Conservation (phyloP, 2,113 vertebrate genomes). For the Gobio gobio region DNA sequence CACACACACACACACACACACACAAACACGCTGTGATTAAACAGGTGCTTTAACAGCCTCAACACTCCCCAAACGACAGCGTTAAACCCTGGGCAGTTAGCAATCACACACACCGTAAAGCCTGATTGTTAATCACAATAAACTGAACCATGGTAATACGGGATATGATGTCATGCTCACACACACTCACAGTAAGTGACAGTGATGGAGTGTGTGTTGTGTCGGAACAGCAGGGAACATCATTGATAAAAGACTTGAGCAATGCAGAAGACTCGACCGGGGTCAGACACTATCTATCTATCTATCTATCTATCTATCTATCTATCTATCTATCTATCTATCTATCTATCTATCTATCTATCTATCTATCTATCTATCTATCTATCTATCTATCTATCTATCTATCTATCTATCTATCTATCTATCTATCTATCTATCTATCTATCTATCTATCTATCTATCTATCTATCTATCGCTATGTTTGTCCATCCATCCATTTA, state of each 20-base stretch:
- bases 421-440: not conserved
- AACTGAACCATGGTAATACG: not conserved
- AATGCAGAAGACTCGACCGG: conserved; percentile 35
- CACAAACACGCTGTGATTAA: conserved; percentile 31
- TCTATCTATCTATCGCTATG: not conserved
- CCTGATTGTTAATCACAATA: not conserved
- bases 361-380: not conserved
- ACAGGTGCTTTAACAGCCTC: conserved; percentile 23
- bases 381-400: not conserved
- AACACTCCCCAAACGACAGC: not conserved
- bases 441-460: not conserved
- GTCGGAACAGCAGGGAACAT: conserved; percentile 40
- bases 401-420: not conserved
- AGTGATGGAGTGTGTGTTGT: conserved; percentile 47
- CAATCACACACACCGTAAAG: conserved; percentile 15
- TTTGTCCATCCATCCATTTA: not conserved
- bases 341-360: not conserved
- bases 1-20: conserved; percentile 10
- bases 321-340: not conserved
- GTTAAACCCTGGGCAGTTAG: conserved; percentile 24
- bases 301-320: not conserved
- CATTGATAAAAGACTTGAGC: conserved; percentile 46
- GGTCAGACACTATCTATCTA: not conserved
- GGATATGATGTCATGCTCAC: conserved; percentile 3
- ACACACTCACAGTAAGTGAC: conserved; percentile 32